phyloP scores from a whole-genome alignment of 1,140 invertebrate genomes.

The Lordiphosa collinella region DNA sequence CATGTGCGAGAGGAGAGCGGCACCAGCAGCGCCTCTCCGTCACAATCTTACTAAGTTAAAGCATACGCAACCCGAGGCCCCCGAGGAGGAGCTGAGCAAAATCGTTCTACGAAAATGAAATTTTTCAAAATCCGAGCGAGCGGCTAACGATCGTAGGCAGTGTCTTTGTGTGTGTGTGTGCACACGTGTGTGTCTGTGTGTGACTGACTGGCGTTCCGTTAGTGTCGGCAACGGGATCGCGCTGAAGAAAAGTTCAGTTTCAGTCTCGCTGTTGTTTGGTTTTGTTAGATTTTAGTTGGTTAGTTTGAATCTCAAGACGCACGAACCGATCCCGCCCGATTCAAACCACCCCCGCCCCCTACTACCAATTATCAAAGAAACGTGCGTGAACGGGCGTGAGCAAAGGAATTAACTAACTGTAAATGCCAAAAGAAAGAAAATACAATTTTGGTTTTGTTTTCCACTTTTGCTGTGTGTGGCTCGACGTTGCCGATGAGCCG shows the following conservation, averaged over 20 bases:
- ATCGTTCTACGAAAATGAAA: conserved; percentile 7
- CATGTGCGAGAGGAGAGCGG: conserved; percentile 53
- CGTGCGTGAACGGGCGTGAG: neutral
- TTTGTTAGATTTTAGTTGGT: conserved; percentile 54
- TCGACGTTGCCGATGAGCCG: conserved; percentile 32
- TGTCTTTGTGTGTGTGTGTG: conserved; percentile 8
- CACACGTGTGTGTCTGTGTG: neutral
- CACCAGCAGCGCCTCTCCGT: conserved; percentile 16
- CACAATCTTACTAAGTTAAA: conserved; percentile 73
- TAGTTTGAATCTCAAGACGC: conserved; percentile 37
- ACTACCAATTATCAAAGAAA: neutral
- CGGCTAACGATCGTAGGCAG: conserved; percentile 69
- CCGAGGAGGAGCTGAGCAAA: conserved; percentile 13
- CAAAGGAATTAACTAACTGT: neutral
- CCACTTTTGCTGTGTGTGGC: conserved; percentile 46
- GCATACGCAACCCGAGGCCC: conserved; percentile 32
- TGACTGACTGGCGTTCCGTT: conserved; percentile 41
- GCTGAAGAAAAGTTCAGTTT: conserved; percentile 70
- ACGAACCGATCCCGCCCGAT: conserved; percentile 1
- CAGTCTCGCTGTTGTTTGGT: conserved; percentile 65
- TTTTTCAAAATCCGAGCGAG: conserved; percentile 3
- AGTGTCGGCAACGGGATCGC: conserved; percentile 76
- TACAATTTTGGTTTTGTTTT: conserved; percentile 20
- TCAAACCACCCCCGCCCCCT: neutral
- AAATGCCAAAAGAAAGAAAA: neutral